Evolutionary conservation across 2,888 invertebrate genomes (phyloP).

Genomic region (Germaria angustata): DNA sequence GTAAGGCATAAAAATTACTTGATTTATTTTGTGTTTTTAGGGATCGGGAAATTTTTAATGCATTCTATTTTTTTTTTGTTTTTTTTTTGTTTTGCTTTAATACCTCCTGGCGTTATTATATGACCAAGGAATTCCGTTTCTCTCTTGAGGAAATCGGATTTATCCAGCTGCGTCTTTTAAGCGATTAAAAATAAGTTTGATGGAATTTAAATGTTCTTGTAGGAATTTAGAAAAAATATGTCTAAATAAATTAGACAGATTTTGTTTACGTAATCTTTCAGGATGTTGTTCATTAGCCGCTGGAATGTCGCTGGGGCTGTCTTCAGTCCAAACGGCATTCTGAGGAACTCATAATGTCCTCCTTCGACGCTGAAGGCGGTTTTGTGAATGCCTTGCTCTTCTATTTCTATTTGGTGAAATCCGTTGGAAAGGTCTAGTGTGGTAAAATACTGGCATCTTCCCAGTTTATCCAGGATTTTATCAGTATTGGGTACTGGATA

Average conservation of each 20-base stretch:
- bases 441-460: background rate
- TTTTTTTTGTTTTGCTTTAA: too few species aligned
- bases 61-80: too few species aligned
- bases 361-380: background rate
- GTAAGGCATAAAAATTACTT: too few species aligned
- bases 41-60: too few species aligned
- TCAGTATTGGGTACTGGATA: background rate
- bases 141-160: too few species aligned
- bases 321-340: background rate
- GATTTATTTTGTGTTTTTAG: too few species aligned
- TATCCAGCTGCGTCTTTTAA: background rate
- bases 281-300: background rate
- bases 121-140: too few species aligned
- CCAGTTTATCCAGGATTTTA: slow-evolving; percentile 24
- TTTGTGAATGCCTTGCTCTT: background rate
- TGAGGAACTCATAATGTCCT: too few species aligned
- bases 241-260: slow-evolving; percentile 3
- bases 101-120: too few species aligned
- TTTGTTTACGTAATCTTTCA: slow-evolving; percentile 48
- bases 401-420: background rate
- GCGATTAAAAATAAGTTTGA: background rate
- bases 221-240: background rate
- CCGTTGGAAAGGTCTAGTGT: background rate
- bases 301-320: background rate
- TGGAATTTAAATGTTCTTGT: background rate